Conservation (phyloP, 2,797 vertebrate genomes). For the Hydrophis major region DNA sequence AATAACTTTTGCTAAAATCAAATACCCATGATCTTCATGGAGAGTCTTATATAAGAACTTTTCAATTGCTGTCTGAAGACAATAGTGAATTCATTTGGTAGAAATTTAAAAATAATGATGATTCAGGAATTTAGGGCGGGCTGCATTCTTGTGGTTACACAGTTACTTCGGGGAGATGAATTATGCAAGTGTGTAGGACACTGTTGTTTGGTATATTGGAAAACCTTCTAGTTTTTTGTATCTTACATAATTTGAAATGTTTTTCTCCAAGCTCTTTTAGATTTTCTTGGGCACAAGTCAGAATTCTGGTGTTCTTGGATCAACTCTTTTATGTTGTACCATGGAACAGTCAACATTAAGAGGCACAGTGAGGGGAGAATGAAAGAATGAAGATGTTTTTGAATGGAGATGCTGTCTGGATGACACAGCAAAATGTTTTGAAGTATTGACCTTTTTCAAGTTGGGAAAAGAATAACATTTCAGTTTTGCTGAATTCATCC, state of each 20-base stretch:
- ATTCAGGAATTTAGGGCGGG: constrained; percentile 12
- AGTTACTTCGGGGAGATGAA: constrained; percentile 46
- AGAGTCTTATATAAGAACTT: constrained; percentile 58
- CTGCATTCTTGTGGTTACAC: constrained; percentile 51
- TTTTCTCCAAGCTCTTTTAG: neutral
- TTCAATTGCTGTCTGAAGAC: constrained; percentile 45
- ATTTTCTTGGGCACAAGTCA: neutral
- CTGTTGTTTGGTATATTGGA: constrained; percentile 51
- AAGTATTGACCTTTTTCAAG: neutral
- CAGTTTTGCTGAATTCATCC: neutral
- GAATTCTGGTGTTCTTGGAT: neutral
- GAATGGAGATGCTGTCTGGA: neutral
- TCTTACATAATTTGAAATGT: constrained; percentile 47
- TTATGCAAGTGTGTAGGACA: constrained; percentile 41
- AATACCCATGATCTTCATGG: constrained; percentile 47
- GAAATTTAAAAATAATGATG: constrained; percentile 56
- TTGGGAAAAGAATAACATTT: neutral
- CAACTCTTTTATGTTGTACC: neutral
- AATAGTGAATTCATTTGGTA: constrained; percentile 61
- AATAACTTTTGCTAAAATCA: constrained; percentile 38
- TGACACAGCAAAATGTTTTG: neutral
- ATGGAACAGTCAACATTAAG: neutral
- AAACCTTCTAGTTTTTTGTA: constrained; percentile 42
- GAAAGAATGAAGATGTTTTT: neutral
- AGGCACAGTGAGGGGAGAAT: neutral